Evolutionary conservation across 2,888 invertebrate genomes (phyloP), one percentile per base, ranked within the genome.

Genomic region (Caenorhabditis sp.): DNA sequence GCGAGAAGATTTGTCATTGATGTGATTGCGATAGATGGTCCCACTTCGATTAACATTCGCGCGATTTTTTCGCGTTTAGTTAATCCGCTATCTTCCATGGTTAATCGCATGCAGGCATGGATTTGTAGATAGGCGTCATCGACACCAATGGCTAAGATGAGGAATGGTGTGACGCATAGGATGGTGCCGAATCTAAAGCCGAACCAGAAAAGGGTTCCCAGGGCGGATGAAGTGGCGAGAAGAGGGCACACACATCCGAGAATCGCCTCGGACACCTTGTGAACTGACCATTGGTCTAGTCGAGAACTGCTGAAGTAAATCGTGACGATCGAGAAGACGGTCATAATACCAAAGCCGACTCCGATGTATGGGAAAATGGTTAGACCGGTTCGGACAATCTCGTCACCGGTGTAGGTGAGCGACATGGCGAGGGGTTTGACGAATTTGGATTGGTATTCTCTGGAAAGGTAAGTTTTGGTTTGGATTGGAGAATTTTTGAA

Each of bases 21-120:
- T 0, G 95, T 95, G 81, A 95, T 95, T 38, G 95, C 94, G 76
- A 95, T 95, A 10, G 95, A 95, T 21, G 95, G 95, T n/a, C 82
- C 95, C 2, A 95, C 95, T 88, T 95, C 95, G 60, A 94, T 93
- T 87, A 95, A 91, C 90, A 93, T 94, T 36, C 72, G 67, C 1
- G 75, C 63, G 26, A 78, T 71, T 67, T 76, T 74, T 60, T 80
- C 78, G 53, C 76, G 63, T 36, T 78, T 78, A 1, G 78, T 75
- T 58, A 70, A 60, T 36, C 62, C 63, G 20, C 71, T 66, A 50
- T 75, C 71, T 38, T 78, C 73, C 8, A 56, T 57, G n/a, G 72
- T 70, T 36, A 80, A 57, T 14, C 78, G 23, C 75, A 84, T 83
- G 72, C 83, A 85, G 1, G 83, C 77, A 59, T 85, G 84, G 59